Evolutionary conservation across 1,140 invertebrate genomes (phyloP).

Genomic region (Neocloeon triangulifer): DNA sequence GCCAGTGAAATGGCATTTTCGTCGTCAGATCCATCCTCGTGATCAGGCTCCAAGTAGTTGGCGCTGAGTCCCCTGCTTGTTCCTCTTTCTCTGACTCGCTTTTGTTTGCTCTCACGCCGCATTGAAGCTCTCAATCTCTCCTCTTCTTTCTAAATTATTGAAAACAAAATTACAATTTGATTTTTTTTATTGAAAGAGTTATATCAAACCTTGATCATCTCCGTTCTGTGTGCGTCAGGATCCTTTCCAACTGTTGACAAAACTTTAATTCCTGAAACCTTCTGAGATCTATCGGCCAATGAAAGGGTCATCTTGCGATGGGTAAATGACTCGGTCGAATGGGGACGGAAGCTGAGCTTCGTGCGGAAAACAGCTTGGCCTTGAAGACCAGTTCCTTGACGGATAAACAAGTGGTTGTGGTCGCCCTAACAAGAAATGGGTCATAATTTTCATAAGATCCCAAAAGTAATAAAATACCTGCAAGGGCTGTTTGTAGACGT

Average conservation of each 20-base stretch:
- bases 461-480: constrained; percentile 24
- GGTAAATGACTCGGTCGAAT: constrained; percentile 95
- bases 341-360: constrained; percentile 89
- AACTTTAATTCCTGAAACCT: constrained; percentile 90
- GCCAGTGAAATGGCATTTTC: constrained; percentile 76
- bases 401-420: constrained; percentile 85
- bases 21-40: constrained; percentile 70
- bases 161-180: background rate
- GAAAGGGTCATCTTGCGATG: constrained; percentile 98
- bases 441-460: constrained; percentile 3
- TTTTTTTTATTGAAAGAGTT: constrained; percentile 1
- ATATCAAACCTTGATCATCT: constrained; percentile 59
- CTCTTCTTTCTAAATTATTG: constrained; percentile 63
- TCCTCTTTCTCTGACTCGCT: constrained; percentile 30
- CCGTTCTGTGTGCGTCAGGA: constrained; percentile 74
- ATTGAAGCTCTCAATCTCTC: constrained; percentile 72
- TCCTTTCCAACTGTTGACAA: constrained; percentile 82
- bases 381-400: constrained; percentile 93
- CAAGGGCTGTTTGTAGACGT: constrained; percentile 82
- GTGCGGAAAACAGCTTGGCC: constrained; percentile 93
- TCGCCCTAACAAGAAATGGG: constrained; percentile 38
- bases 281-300: constrained; percentile 87
- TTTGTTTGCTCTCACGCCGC: constrained; percentile 43
- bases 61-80: constrained; percentile 28
- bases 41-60: constrained; percentile 34